Base-by-base conservation (phyloP, 2,888 invertebrate genomes). In the Allolobophora icterica region DNA sequence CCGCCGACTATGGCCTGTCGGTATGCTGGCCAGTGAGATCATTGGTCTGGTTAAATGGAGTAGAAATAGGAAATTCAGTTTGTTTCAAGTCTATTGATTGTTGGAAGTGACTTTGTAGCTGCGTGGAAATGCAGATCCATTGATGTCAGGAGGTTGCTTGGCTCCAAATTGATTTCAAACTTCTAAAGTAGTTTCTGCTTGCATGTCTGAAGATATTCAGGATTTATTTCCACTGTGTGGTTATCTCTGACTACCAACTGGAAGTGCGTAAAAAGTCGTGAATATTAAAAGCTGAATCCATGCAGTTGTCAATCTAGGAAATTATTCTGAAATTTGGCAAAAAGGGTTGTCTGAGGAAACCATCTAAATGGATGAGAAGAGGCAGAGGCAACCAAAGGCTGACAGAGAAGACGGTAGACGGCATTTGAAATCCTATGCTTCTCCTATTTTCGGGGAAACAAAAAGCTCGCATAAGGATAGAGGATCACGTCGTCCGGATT, bases 171-270 rank as follows among this genome's bases (percentile, higher is more conserved):
- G 13, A 5, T 71, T n/a, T 52, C 52, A 24, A n/a, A 71, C 8
- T n/a, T 71, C 30, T n/a, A 71, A 71, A 8, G 30, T n/a, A 11
- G 30, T n/a, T 71, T 71, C 30, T 71, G n/a, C 30, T 71, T 71
- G 71, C n/a, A 52, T 52, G 71, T 71, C n/a, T 71, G 71, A 71
- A 71, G n/a, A 71, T n/a, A n/a, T n/a, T 71, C 71, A 71, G 71
- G 71, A 71, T 71, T 71, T 71, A 71, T 71, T n/a, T 71, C 71
- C n/a, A n/a, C 11, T n/a, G 71, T n/a, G 5, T 71, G 71, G 71
- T 71, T 71, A 45, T 52, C 24, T 52, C 52, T 52, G 52, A 52
- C 24, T 24, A 52, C 52, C 5, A 11, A 24, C 8, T 52, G 11
- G 52, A 42, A 52, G 24, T 52, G 52, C 42, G 52, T n/a, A 8